Evolutionary conservation across 2,113 vertebrate genomes (phyloP).

Genomic region (Datnioides undecimradiatus): DNA sequence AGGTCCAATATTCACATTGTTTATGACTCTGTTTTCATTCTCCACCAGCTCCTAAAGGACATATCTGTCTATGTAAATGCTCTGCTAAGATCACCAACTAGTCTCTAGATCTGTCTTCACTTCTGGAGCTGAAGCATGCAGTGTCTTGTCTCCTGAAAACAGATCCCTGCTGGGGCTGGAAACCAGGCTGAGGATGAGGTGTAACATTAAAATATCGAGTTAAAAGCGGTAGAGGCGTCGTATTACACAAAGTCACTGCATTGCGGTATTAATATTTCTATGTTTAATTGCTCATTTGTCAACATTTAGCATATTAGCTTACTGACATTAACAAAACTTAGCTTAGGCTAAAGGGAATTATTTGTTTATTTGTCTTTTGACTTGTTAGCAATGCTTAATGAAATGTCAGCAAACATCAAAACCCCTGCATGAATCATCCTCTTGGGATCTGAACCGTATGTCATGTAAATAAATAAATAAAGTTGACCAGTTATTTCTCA

Average conservation of each 20-base stretch:
- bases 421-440: neutral
- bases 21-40: too few species aligned
- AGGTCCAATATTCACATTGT: neutral
- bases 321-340: neutral
- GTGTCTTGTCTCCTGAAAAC: neutral
- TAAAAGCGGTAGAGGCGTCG: too few species aligned
- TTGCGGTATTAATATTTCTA: too few species aligned
- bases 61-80: too few species aligned
- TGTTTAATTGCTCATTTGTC: too few species aligned
- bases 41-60: too few species aligned
- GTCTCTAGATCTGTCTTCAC: neutral
- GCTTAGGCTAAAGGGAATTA: neutral
- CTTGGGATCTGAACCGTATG: neutral
- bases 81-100: neutral
- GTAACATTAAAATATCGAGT: neutral
- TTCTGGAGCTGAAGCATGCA: neutral
- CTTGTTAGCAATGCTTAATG: neutral
- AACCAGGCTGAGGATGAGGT: neutral
- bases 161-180: neutral
- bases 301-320: too few species aligned
- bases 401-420: neutral
- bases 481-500: neutral
- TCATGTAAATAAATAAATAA: conserved; percentile 1
- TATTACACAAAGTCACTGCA: too few species aligned
- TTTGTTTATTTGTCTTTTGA: neutral